Evolutionary conservation across 2,113 vertebrate genomes (phyloP).

Genomic region (Pseudopipra pipra): DNA sequence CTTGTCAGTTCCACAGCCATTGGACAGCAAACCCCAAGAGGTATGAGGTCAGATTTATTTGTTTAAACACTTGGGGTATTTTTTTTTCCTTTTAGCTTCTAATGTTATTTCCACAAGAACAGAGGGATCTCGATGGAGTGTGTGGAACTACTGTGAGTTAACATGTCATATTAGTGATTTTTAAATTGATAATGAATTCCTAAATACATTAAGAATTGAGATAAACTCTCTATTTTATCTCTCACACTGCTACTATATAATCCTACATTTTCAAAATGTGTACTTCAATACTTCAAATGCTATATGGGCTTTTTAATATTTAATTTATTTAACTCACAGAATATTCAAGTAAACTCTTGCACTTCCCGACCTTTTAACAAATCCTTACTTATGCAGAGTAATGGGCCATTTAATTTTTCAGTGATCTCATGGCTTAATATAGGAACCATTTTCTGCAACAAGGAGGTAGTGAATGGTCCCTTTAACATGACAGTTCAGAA

Average conservation of each 20-base stretch:
- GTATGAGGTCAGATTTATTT: slow-evolving; percentile 17
- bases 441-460: background rate
- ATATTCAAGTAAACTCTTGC: background rate
- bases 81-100: background rate
- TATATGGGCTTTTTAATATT: background rate
- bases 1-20: background rate
- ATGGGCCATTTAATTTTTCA: background rate
- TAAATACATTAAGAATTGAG: background rate
- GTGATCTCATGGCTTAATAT: background rate
- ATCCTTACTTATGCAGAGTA: background rate
- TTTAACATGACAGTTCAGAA: background rate
- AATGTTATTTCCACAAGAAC: background rate
- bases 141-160: background rate
- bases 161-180: background rate
- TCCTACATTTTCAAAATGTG: background rate
- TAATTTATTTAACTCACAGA: background rate
- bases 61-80: background rate
- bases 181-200: background rate
- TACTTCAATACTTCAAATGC: background rate
- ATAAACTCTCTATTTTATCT: background rate
- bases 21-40: background rate
- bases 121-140: background rate
- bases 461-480: background rate
- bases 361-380: background rate
- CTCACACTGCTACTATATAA: background rate